These are phyloP conservation scores for Rutilus rutilus DNA, from an alignment of 2,113 vertebrate species.

Conservation along the genomic window DNA sequence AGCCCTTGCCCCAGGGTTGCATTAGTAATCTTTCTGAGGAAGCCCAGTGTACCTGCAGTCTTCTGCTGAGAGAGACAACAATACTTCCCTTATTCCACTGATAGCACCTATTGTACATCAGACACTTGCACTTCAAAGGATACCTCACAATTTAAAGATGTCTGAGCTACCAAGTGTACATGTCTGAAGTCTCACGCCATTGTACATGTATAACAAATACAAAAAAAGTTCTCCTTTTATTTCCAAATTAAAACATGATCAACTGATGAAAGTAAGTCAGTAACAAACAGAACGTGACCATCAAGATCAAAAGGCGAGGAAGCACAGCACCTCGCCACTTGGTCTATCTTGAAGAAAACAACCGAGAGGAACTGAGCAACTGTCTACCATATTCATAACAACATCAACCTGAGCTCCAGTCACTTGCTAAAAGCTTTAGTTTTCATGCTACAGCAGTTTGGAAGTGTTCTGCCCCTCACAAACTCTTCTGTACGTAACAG, in stretches of 20 bases:
- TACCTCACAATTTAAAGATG: constrained; percentile 14
- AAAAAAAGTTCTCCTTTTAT: neutral
- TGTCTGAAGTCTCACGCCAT: neutral
- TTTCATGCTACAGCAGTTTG: neutral
- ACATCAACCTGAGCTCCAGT: neutral
- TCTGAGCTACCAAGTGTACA: constrained; percentile 28
- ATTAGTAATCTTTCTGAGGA: constrained; percentile 29
- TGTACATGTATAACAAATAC: neutral
- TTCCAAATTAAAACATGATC: neutral
- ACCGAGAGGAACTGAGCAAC: neutral
- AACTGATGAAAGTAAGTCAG: constrained; percentile 6
- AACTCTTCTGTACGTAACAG: neutral
- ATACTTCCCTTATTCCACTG: constrained; percentile 42
- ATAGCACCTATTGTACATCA: constrained; percentile 39
- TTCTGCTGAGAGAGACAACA: constrained; percentile 39
- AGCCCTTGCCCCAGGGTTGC: constrained; percentile 38
- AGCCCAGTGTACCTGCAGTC: constrained; percentile 26
- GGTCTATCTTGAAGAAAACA: neutral
- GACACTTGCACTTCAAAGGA: constrained; percentile 36
- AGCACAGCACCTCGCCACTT: neutral
- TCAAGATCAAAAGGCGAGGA: constrained; percentile 8
- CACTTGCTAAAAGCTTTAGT: neutral
- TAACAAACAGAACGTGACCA: constrained; percentile 18
- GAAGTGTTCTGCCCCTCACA: neutral
- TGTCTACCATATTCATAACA: neutral